phyloP scores from a whole-genome alignment of 2,113 vertebrate genomes.

The Myiozetetes cayanensis region DNA sequence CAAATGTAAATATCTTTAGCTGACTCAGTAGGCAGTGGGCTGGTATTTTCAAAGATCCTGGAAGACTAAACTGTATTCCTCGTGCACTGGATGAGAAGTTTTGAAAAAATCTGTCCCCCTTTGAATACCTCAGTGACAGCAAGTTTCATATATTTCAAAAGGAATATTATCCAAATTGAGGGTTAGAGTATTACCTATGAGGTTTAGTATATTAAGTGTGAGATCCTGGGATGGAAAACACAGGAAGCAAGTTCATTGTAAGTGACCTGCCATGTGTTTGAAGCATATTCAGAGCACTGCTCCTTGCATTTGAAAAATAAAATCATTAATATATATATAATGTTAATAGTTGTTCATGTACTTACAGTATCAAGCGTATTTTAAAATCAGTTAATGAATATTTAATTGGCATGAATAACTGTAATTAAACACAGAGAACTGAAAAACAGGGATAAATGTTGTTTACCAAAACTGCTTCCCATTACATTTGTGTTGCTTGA shows the following conservation, averaged over 20 bases:
- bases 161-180: not conserved
- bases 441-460: slow-evolving; percentile 32
- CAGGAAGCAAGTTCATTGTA: not conserved
- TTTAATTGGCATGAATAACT: slow-evolving; percentile 25
- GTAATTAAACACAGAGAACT: slow-evolving; percentile 33
- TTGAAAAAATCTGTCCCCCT: not conserved
- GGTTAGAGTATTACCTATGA: not conserved
- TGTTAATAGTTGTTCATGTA: not conserved
- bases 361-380: slow-evolving; percentile 27
- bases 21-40: not conserved
- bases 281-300: not conserved
- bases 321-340: not conserved
- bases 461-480: slow-evolving; percentile 37
- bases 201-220: not conserved
- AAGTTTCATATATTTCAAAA: not conserved
- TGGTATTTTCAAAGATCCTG: not conserved
- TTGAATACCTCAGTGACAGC: not conserved
- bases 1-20: not conserved
- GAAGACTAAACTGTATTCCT: not conserved
- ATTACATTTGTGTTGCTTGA: not conserved
- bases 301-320: not conserved
- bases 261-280: not conserved
- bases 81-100: not conserved
- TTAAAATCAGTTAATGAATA: slow-evolving; percentile 45
- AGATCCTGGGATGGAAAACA: not conserved